Base-by-base conservation (phyloP, 2,113 vertebrate species). In the Xenopus laevis region DNA sequence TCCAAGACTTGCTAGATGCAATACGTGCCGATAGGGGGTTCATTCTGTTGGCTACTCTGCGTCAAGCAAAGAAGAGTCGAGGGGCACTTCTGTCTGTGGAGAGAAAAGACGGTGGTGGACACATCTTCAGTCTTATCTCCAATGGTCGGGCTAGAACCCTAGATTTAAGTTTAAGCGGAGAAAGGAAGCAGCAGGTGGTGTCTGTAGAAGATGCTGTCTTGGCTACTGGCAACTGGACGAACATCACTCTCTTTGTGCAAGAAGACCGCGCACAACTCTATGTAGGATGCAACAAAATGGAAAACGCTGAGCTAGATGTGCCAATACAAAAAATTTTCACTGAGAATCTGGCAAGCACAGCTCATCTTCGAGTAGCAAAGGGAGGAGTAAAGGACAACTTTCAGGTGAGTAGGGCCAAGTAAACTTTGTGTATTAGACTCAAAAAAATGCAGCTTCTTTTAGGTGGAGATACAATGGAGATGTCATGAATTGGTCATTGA, bases 201-300 rank as follows among this genome's bases (percentile, higher is more conserved):
- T 96, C 95, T 0, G 93, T 99, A 21, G 95, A 97, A 58, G 96
- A 98, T 16, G 92, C 91, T 0, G 81, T 89, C 23, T 82, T 99
- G 81, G 95, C 96, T 58, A 95, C 88, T 0, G 94, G 94, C 59
- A 93, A 94, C 4, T 99, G 97, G 97, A 95, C 91, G 89, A 98
- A 95, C 80, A 92, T 99, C 89, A 98, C 94, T 3, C 90, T 99
- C 77, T 98, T 98, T 62, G 90, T 99, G 67, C 94, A 98, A 80
- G 96, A 98, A 53, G 96, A 98, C 76, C 86, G 90, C 11, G 97
- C 93, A 27, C 94, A 98, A 71, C 92, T 99, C 1, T 95, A 92
- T 20, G 92, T 98, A 2, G 97, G 95, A 40, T 99, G 97, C 68
- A 95, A 98, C 62, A 94, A 95, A 84, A 91, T 98, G 88, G 91